Percentiles rank a stretch among this genome's conserved stretches.
These are phyloP conservation scores for Pelusios castaneus DNA, from an alignment of 2,113 vertebrate genomes.

Conservation along the genomic window DNA sequence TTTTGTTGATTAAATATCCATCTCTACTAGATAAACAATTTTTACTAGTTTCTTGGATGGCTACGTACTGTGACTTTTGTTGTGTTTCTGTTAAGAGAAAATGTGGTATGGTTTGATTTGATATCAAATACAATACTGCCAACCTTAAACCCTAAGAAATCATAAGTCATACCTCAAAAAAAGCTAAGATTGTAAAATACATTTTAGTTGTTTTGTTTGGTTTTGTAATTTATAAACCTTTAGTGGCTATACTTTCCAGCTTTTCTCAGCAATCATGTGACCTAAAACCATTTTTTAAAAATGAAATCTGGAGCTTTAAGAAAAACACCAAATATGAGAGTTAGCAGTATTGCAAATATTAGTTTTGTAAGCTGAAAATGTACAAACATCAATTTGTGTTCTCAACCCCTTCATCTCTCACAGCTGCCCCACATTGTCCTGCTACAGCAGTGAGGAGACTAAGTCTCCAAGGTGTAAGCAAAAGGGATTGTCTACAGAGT, in stretches of 20 bases:
- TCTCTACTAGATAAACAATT: background rate
- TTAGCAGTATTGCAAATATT: background rate
- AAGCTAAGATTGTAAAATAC: background rate
- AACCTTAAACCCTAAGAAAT: background rate
- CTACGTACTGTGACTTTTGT: background rate
- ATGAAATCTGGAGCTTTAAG: background rate
- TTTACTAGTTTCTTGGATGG: background rate
- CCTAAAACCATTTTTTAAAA: background rate
- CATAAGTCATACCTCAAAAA: background rate
- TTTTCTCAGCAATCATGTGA: background rate
- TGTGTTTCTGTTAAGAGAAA: background rate
- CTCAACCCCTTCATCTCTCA: background rate
- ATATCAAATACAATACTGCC: background rate
- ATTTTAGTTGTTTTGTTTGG: background rate
- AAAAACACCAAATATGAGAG: background rate
- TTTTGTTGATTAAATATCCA: background rate
- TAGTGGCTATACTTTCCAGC: background rate
- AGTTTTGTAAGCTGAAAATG: fast-evolving
- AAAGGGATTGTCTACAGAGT: background rate
- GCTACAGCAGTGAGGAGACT: background rate
- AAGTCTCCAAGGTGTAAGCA: background rate
- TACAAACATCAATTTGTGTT: background rate
- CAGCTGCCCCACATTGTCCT: background rate
- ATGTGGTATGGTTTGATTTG: background rate
- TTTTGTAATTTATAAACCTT: background rate